Evolutionary conservation across 2,113 vertebrate genomes (phyloP), one percentile per base, ranked within the genome.

Genomic region (Epinephelus fuscoguttatus): DNA sequence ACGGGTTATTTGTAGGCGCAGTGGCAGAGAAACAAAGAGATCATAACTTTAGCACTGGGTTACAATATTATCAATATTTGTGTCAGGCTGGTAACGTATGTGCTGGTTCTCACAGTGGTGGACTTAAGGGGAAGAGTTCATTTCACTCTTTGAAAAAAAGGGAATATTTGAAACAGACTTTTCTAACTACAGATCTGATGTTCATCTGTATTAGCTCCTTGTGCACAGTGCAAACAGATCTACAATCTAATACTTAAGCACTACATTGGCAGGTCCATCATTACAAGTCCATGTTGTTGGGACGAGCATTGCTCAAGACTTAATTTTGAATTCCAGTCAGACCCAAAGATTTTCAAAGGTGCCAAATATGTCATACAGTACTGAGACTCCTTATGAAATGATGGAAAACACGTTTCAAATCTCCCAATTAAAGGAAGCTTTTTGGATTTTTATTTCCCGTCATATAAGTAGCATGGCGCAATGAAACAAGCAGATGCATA

Each of bases 1-100:
- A 66, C 18, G 59, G 70, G 42, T 75, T 84, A 79, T 92, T 91
- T 94, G 82, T 84, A 79, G 67, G 49, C 59, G 83, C 13, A 75
- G 47, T 68, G 63, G 33, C 66, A 64, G 21, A 37, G 56, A 55
- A 6, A 63, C 9, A 53, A 23, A 19, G 25, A 78, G 47, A 80
- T 27, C 40, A 33, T 37, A 59, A 80, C 47, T 75, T 74, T 62
- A 69, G 6, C 73, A 30, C 8, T 55, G 11, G 49, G 45, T 70
- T 42, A 56, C 12, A 45, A 59, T 64, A 30, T 47, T 53, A 19
- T 77, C 52, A 40, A 40, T 33, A 69, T 33, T 23, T 80, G 52
- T 66, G 61, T 30, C 52, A 37, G 33, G 25, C 3, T 75, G 23
- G 71, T 59, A 71, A 49, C 53, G 67, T 45, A 52, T 33, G 33